Base-by-base conservation (phyloP, 2,797 vertebrate species). In the Phrynocephalus vlangalii region DNA sequence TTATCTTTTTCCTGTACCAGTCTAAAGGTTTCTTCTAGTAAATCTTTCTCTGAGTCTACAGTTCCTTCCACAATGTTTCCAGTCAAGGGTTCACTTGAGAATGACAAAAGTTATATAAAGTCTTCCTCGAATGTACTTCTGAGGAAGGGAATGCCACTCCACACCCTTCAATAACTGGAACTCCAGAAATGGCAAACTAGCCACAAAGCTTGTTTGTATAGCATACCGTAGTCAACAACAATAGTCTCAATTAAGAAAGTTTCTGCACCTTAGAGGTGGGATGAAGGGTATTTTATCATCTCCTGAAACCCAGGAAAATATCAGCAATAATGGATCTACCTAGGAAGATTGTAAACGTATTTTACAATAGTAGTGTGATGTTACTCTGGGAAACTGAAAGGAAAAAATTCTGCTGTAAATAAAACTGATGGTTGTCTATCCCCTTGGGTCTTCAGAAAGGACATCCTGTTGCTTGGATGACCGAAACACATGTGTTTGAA, bases 401-500 rank as follows among this genome's bases (percentile, higher is more conserved):
- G 50, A 83, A 1, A 13, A 2, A 72, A 72, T 48, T 56, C 10
- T 56, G 10, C 2, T 33, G 18, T 72, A 56, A 72, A 71, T 30
- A 56, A 52, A 71, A 33, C 3, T 52, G 6, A 26, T 44, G 28
- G 20, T 44, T n/a, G 5, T 11, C 38, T 66, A 66, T 84, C 7
- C 16, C 24, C 44, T 70, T 67, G 24, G 15, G 10, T 52, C 7
- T 1, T 22, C 71, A 72, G 48, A 71, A 83, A 83, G 52, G 20
- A 52, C n/a, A 71, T 50, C 18, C 30, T 26, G 22, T 76, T 76
- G n/a, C 28, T 48, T 7, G 68, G 10, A 68, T 48, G 26, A 7
- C 24, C 18, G 8, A 70, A n/a, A 24, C 1, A 28, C 4, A 15
- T 50, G 26, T 84, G 48, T 84, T 72, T n/a, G 67, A 89, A 93